These are phyloP conservation scores for Capitella teleta DNA, from an alignment of 1,140 invertebrate species.

Conservation along the genomic window DNA sequence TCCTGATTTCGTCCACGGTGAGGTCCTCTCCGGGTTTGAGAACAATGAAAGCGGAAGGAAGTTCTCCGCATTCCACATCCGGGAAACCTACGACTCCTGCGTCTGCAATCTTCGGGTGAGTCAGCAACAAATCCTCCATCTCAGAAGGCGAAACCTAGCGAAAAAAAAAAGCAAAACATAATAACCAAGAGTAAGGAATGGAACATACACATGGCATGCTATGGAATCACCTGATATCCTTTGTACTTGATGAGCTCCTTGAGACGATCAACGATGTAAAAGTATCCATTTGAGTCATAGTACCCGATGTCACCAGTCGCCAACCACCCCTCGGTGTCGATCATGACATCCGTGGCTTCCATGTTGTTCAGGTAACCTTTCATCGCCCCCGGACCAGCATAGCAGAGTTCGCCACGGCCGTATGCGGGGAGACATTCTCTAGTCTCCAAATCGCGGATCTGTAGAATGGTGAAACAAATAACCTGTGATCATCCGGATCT, in stretches of 20 bases:
- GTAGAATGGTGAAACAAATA: too few species aligned
- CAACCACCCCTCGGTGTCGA: too few species aligned
- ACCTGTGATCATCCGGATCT: too few species aligned
- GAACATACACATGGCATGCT: too few species aligned
- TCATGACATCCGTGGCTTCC: too few species aligned
- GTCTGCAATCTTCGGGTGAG: constrained; percentile 11
- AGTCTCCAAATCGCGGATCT: too few species aligned
- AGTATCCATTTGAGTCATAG: constrained; percentile 18
- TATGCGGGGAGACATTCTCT: too few species aligned
- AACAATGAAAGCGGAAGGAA: constrained; percentile 13
- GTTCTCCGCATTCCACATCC: constrained; percentile 8
- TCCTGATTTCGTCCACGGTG: constrained; percentile 15
- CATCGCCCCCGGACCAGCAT: too few species aligned
- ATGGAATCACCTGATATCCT: constrained; percentile 64
- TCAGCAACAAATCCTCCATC: constrained; percentile 12
- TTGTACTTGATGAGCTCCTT: constrained; percentile 64
- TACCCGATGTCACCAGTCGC: constrained; percentile 42
- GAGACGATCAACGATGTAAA: constrained; percentile 26
- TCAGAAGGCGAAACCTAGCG: constrained; percentile 40
- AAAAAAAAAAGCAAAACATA: too few species aligned
- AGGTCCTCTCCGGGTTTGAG: constrained; percentile 7
- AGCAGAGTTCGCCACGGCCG: too few species aligned
- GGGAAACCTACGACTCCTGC: constrained; percentile 11
- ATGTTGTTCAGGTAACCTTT: too few species aligned
- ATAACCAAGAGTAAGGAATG: too few species aligned